phyloP scores from a whole-genome alignment of 30 jellyfish, hydroid and myxozoan genomes.

The Nemopilema nomurai region DNA sequence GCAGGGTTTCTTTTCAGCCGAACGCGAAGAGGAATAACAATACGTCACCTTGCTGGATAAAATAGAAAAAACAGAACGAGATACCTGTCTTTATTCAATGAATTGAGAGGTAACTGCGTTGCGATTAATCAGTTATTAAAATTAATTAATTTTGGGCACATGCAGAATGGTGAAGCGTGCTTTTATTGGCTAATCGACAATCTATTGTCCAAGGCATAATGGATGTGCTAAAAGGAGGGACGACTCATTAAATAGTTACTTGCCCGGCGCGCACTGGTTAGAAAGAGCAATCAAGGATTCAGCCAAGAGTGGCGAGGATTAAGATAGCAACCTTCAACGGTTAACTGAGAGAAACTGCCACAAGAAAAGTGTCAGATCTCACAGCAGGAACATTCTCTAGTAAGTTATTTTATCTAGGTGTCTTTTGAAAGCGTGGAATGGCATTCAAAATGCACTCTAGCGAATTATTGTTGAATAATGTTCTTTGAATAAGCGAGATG shows the following conservation, averaged over 20 bases:
- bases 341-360: background rate
- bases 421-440: too few relatives aligned
- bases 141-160: conserved; percentile 36
- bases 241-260: conserved; percentile 12
- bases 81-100: background rate
- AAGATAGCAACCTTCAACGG: background rate
- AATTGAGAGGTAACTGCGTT: too few relatives aligned
- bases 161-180: conserved; percentile 14
- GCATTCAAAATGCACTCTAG: too few relatives aligned
- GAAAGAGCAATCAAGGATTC: conserved; percentile 27
- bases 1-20: too few relatives aligned
- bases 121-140: conserved; percentile 4
- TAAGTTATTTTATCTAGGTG: too few relatives aligned
- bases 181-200: conserved; percentile 7
- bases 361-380: too few relatives aligned
- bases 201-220: conserved; percentile 3
- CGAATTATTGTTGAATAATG: too few relatives aligned
- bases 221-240: conserved; percentile 20
- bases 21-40: too few relatives aligned
- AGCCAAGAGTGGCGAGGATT: background rate
- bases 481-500: too few relatives aligned
- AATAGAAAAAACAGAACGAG: background rate
- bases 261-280: background rate
- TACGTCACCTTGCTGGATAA: background rate
- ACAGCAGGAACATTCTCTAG: too few relatives aligned